These are phyloP conservation scores for Notarius lentiginosus DNA, from an alignment of 2,113 vertebrate species.

Conservation along the genomic window DNA sequence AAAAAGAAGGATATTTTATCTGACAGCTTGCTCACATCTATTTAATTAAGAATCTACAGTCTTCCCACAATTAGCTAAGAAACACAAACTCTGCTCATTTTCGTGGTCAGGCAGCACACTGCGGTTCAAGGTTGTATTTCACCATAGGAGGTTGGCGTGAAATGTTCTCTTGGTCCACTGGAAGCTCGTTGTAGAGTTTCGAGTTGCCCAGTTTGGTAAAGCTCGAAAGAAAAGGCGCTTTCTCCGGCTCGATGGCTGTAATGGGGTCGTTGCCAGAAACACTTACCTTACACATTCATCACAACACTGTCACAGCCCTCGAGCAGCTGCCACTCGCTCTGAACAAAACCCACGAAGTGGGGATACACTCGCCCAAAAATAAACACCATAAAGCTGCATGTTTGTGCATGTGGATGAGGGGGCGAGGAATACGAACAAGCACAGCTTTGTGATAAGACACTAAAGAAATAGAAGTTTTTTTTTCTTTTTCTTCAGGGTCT, in stretches of 20 bases:
- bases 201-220: slow-evolving; percentile 51
- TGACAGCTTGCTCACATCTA: slow-evolving; percentile 18
- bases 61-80: slow-evolving; percentile 33
- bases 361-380: slow-evolving; percentile 44
- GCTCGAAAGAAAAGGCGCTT: slow-evolving; percentile 64
- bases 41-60: slow-evolving; percentile 25
- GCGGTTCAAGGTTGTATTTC: slow-evolving; percentile 76
- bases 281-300: slow-evolving; percentile 59
- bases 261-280: slow-evolving; percentile 60
- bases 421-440: slow-evolving; percentile 42
- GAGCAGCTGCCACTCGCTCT: slow-evolving; percentile 43
- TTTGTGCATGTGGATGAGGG: slow-evolving; percentile 31
- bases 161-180: slow-evolving; percentile 65
- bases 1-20: slow-evolving; percentile 3
- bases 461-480: slow-evolving; percentile 2
- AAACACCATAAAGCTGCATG: slow-evolving; percentile 49
- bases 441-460: slow-evolving; percentile 50
- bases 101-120: slow-evolving; percentile 66
- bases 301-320: slow-evolving; percentile 51
- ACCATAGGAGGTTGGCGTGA: slow-evolving; percentile 73
- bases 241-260: slow-evolving; percentile 57
- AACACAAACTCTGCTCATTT: slow-evolving; percentile 59
- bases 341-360: slow-evolving; percentile 29
- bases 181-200: slow-evolving; percentile 40
- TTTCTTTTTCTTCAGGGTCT: slow-evolving; percentile 4